Evolutionary conservation across 2,797 vertebrate genomes (phyloP).

Genomic region (Harpagifer antarcticus): DNA sequence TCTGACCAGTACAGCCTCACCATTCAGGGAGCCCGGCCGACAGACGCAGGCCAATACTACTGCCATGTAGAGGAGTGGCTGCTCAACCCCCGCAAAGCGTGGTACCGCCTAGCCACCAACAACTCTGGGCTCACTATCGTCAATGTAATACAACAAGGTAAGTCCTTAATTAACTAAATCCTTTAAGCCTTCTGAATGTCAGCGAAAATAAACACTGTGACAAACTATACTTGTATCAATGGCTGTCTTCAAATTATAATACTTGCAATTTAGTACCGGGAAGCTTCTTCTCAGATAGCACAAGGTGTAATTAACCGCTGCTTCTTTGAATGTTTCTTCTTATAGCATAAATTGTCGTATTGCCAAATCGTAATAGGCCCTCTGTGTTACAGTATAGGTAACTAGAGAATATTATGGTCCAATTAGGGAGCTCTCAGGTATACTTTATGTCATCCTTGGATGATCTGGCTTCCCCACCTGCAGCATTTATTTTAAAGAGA

Average conservation of each 20-base stretch:
- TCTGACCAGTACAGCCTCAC: conserved; percentile 92
- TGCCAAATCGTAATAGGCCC: conserved; percentile 7
- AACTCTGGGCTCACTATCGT: conserved; percentile 90
- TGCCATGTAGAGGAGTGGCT: conserved; percentile 97
- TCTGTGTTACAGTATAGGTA: conserved; percentile 12
- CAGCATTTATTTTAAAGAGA: conserved; percentile 29
- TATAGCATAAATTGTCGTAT: not conserved
- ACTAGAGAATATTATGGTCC: conserved; percentile 20
- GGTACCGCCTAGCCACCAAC: conserved; percentile 94
- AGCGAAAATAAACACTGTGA: conserved; percentile 9
- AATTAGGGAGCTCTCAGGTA: conserved; percentile 26
- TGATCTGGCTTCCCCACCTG: conserved; percentile 5
- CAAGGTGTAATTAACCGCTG: conserved; percentile 19
- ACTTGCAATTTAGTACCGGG: not conserved
- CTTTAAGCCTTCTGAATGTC: conserved; percentile 7
- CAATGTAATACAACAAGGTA: conserved; percentile 90
- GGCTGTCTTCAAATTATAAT: conserved; percentile 1
- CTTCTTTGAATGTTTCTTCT: conserved; percentile 4
- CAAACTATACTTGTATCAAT: conserved; percentile 7
- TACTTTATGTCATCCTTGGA: not conserved
- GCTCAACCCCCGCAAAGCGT: conserved; percentile 89
- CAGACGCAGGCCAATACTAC: conserved; percentile 92
- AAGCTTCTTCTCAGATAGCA: conserved; percentile 13
- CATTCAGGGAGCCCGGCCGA: conserved; percentile 85
- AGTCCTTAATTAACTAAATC: conserved; percentile 45